Evolutionary conservation across 2,888 invertebrate genomes (phyloP).

Genomic region (Nezara viridula): DNA sequence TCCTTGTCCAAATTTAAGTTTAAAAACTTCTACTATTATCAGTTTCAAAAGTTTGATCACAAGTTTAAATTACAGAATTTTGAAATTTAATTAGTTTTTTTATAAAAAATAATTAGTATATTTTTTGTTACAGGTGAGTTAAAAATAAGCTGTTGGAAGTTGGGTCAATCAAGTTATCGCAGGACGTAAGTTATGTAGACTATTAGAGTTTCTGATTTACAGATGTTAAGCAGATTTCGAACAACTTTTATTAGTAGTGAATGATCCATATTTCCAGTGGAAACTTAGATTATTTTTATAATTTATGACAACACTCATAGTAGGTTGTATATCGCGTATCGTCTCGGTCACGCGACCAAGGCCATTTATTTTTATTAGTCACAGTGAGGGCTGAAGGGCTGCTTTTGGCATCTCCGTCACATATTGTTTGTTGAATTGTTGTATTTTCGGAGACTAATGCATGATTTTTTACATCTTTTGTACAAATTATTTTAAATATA

Average conservation of each 20-base stretch:
- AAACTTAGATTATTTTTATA: neutral
- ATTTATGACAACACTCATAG: neutral
- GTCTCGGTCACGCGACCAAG: constrained; percentile 7
- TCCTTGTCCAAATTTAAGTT: too few relatives aligned
- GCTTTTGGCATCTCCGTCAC: neutral
- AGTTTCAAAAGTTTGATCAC: too few relatives aligned
- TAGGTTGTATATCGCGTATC: neutral
- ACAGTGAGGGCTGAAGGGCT: neutral
- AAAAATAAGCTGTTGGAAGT: neutral
- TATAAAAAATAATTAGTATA: too few relatives aligned
- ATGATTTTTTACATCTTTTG: too few relatives aligned
- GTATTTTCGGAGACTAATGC: neutral
- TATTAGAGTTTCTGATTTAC: neutral
- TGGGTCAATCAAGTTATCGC: neutral
- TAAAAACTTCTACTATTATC: too few relatives aligned
- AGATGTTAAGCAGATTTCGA: neutral
- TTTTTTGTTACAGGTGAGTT: constrained; percentile 8
- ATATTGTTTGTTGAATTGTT: neutral
- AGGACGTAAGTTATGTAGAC: neutral
- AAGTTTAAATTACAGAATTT: neutral
- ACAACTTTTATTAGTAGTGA: too few relatives aligned
- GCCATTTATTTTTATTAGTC: neutral
- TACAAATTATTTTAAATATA: too few relatives aligned
- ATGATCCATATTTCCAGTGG: too few relatives aligned
- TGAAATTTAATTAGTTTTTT: neutral